Percentiles rank a stretch among this genome's conserved stretches.
Conservation (phyloP, 2,888 invertebrate genomes). For the Platyscelio sp. region DNA sequence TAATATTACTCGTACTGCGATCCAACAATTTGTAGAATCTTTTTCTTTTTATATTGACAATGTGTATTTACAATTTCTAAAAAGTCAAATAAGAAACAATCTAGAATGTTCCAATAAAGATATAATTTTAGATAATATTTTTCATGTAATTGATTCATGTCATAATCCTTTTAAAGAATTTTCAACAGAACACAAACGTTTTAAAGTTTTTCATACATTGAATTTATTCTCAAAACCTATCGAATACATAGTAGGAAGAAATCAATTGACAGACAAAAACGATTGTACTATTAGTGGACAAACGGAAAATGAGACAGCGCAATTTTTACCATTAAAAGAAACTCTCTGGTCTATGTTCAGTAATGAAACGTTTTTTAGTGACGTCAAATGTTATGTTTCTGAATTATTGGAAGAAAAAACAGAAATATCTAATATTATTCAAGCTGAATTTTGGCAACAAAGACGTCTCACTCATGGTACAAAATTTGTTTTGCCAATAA, state of each 20-base stretch:
- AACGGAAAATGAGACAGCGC: not conserved
- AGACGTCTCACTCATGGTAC: not conserved
- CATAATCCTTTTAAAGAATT: not conserved
- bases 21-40: constrained; percentile 23
- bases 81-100: not conserved
- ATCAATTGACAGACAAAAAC: not conserved
- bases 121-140: not conserved
- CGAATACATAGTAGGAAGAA: not conserved
- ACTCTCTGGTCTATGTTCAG: not conserved
- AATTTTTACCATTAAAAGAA: not conserved
- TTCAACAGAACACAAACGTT: constrained; percentile 10
- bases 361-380: not conserved
- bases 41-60: constrained; percentile 31
- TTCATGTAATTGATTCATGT: not conserved
- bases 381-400: not conserved
- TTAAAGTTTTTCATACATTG: not conserved
- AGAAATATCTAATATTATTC: not conserved
- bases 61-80: constrained; percentile 30
- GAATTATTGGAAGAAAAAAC: constrained; percentile 1
- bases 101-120: not conserved
- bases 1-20: constrained; percentile 24
- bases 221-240: not conserved
- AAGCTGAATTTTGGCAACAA: constrained; percentile 16
- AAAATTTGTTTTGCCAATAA: constrained; percentile 6
- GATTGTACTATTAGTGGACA: not conserved